Evolutionary conservation across 2,888 invertebrate genomes (phyloP).

Genomic region (Anorthoa munda): DNA sequence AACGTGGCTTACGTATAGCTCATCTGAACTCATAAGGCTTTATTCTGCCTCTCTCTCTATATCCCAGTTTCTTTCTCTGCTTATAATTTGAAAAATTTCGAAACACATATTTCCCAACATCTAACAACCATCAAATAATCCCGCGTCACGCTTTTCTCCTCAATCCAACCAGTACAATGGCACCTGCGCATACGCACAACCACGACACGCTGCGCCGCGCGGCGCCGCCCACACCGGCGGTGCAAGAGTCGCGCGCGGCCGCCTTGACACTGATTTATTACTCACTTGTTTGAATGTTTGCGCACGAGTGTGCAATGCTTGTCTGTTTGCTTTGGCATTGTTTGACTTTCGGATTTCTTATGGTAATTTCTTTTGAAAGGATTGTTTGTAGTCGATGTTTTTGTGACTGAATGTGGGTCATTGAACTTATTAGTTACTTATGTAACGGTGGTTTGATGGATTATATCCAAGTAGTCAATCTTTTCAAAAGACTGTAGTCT

Average conservation of each 20-base stretch:
- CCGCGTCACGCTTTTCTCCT: slow-evolving; percentile 31
- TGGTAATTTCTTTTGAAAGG: slow-evolving; percentile 13
- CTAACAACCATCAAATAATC: neutral
- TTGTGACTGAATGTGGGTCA: neutral
- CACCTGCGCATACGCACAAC: slow-evolving; percentile 45
- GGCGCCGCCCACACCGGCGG: slow-evolving; percentile 13
- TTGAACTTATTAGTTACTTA: neutral
- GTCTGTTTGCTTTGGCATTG: slow-evolving; percentile 35
- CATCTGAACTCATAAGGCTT: no score
- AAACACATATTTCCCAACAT: neutral
- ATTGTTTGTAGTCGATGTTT: slow-evolving; percentile 14
- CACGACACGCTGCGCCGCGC: slow-evolving; percentile 1
- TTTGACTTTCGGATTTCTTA: slow-evolving; percentile 52
- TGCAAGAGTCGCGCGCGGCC: slow-evolving; percentile 28
- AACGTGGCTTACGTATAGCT: no score
- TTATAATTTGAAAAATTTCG: neutral
- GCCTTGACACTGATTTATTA: slow-evolving; percentile 65
- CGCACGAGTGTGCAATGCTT: slow-evolving; percentile 34
- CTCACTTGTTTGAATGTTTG: slow-evolving; percentile 45
- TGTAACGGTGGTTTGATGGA: neutral
- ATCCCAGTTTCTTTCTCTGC: neutral
- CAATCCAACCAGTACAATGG: slow-evolving; percentile 34
- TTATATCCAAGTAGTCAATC: neutral
- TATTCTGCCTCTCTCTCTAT: neutral
- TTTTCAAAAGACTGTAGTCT: neutral